Evolutionary conservation across 2,113 vertebrate genomes (phyloP), one percentile per base, ranked within the genome.

Genomic region (Dascyllus trimaculatus): DNA sequence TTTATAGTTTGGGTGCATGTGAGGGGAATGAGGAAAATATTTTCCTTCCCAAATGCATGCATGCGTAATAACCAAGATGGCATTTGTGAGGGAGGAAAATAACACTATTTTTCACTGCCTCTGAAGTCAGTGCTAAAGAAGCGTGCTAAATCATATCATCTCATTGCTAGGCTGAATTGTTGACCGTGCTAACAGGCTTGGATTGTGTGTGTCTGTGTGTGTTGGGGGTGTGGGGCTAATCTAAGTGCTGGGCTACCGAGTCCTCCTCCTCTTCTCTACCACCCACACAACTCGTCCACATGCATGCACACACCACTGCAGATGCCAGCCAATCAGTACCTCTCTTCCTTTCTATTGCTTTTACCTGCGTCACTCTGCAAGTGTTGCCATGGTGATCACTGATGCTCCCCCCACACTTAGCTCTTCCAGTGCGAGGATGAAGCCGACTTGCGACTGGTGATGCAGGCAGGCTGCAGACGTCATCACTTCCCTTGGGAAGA

Each of bases 311-410:
- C 63, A 69, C 40, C 62, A 53, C 43, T 56, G 81, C 78, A 51
- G 69, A 71, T 5, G 18, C 24, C 79, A 89, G 80, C 88, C 89
- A 92, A 91, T 91, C 88, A 15, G 74, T 29, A 74, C 67, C 78
- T 83, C 71, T 59, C 60, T 71, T 48, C 67, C 62, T 81, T 85
- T 83, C 78, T 82, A 24, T 22, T 81, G 58, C 87, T 49, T 65
- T 75, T 78, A 90, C 87, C 90, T 94, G 90, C 90, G 92, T 92
- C 92, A 93, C 79, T 69, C 84, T 85, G 88, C 86, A 76, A 89
- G 70, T 92, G 94, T 95, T 93, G 76, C 93, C 84, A 85, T 91
- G 86, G 93, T 22, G 75, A 93, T 86, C 71, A 65, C 72, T 59
- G 76, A 91, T 86, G 83, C 87, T 57, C 91, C 86, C 84, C 86